phyloP scores from a whole-genome alignment of 37 sponge, comb jelly and placozoan species.

The Tethya wilhelma region DNA sequence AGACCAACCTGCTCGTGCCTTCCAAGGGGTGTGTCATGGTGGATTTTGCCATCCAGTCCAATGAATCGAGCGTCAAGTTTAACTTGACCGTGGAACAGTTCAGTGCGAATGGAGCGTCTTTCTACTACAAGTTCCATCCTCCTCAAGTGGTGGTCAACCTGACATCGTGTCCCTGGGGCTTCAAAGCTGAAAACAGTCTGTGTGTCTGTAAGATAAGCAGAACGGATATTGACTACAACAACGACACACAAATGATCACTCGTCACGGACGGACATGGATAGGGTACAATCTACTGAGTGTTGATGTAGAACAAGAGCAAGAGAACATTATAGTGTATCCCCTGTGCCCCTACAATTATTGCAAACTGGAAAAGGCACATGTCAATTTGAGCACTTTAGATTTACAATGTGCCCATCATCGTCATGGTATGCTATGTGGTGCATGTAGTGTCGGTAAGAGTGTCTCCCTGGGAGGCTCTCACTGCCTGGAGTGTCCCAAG shows the following conservation, averaged over 20 bases:
- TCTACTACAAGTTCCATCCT: neutral
- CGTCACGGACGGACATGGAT: neutral
- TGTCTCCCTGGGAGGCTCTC: too few relatives aligned
- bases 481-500: too few relatives aligned
- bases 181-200: neutral
- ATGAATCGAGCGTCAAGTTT: neutral
- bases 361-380: neutral
- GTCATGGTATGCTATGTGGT: conserved; percentile 17
- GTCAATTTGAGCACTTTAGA: neutral
- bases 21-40: neutral
- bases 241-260: too few relatives aligned
- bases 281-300: neutral
- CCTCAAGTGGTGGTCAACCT: neutral
- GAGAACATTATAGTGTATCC: neutral
- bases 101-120: neutral
- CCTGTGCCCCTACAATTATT: conserved; percentile 7
- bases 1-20: neutral
- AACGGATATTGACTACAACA: neutral
- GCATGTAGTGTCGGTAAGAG: neutral
- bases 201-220: neutral
- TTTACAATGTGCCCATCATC: neutral
- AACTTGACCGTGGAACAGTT: neutral
- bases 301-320: neutral
- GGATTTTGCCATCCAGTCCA: neutral
- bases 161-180: neutral